phyloP scores from a whole-genome alignment of 2,797 vertebrate species.

The Bothrops alternatus region DNA sequence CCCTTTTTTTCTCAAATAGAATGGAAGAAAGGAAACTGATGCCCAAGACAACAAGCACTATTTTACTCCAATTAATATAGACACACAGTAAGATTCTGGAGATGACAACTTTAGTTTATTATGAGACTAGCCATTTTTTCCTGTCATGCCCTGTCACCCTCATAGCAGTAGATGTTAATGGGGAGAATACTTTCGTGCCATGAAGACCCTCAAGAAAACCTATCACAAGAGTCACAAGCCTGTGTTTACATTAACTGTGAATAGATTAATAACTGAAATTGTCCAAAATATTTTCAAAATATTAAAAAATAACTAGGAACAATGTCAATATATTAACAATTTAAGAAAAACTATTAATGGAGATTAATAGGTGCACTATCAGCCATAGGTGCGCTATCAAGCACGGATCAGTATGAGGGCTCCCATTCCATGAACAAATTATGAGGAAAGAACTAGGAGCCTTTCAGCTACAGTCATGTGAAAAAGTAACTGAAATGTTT shows the following conservation, averaged over 20 bases:
- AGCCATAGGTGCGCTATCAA: background rate
- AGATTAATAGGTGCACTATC: too few relatives aligned
- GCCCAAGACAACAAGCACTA: background rate
- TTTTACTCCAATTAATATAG: background rate
- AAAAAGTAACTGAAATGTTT: background rate
- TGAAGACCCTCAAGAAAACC: background rate
- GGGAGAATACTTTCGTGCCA: background rate
- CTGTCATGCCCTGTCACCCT: background rate
- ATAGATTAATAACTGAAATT: background rate
- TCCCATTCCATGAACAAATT: background rate
- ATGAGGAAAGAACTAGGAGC: background rate
- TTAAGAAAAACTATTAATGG: background rate
- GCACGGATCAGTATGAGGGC: background rate
- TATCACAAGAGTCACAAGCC: background rate
- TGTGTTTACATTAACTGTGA: background rate
- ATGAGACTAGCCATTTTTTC: background rate
- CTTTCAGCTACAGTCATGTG: background rate
- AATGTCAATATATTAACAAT: background rate
- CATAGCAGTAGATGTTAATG: background rate
- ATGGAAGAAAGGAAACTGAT: background rate
- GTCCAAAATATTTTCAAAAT: background rate
- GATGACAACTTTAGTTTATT: background rate
- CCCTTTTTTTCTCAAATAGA: background rate
- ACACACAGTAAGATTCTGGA: background rate
- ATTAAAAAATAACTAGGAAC: background rate